Percentiles rank a stretch among this genome's conserved stretches.
Conservation (phyloP, 2,888 invertebrate species). For the Dromius quadrimaculatus region DNA sequence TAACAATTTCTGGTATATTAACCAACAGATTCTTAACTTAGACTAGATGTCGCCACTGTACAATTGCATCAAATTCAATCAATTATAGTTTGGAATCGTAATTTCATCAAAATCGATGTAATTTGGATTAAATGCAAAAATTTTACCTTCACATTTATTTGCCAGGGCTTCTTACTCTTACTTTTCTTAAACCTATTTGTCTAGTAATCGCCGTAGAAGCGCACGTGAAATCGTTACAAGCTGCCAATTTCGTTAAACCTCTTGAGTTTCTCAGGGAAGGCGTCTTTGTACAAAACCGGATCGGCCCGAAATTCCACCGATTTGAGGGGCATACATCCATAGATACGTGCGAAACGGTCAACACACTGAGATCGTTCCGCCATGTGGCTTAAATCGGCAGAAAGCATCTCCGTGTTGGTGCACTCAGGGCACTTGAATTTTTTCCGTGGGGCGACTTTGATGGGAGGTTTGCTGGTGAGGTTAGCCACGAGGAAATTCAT, state of each 20-base stretch:
- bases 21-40: too few relatives aligned
- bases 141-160: background rate
- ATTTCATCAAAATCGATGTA: too few relatives aligned
- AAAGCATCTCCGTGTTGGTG: constrained; percentile 92
- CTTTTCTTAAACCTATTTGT: background rate
- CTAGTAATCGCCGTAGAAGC: constrained; percentile 7
- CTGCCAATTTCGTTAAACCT: constrained; percentile 91
- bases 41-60: too few relatives aligned
- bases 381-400: constrained; percentile 94
- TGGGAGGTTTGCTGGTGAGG: constrained; percentile 92
- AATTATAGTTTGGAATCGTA: too few relatives aligned
- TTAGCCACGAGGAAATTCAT: constrained; percentile 98
- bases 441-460: constrained; percentile 92
- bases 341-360: constrained; percentile 78
- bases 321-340: constrained; percentile 88
- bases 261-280: constrained; percentile 87
- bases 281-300: constrained; percentile 91
- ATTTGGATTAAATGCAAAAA: too few relatives aligned
- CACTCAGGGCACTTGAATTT: constrained; percentile 98
- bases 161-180: too few relatives aligned
- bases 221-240: constrained; percentile 69
- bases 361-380: constrained; percentile 92
- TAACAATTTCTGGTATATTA: too few relatives aligned
- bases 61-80: too few relatives aligned
- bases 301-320: constrained; percentile 95